Conservation (phyloP, 1,140 invertebrate species). For the Temnothorax nylanderi region DNA sequence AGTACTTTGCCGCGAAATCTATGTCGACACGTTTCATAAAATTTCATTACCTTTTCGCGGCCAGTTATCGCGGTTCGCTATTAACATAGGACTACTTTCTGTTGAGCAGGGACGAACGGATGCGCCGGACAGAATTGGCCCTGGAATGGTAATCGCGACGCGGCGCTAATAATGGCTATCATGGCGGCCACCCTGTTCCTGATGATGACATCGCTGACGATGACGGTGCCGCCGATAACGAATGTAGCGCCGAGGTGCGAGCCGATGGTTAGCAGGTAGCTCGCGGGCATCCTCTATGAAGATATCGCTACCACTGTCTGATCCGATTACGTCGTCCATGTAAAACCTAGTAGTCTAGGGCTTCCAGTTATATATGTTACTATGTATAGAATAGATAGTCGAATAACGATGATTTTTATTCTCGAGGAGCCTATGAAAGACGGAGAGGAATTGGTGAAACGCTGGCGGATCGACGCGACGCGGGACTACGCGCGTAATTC, state of each 20-base stretch:
- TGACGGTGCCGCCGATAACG: constrained; percentile 40
- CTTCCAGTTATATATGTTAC: constrained; percentile 86
- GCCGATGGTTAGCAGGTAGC: constrained; percentile 62
- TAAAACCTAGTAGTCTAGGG: constrained; percentile 86
- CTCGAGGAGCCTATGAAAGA: constrained; percentile 64
- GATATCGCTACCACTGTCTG: constrained; percentile 64
- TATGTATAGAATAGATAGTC: constrained; percentile 84
- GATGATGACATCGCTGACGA: constrained; percentile 54
- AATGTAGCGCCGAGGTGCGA: constrained; percentile 30
- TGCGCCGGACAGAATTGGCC: constrained; percentile 42
- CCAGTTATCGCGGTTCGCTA: constrained; percentile 39
- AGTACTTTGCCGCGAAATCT: background rate
- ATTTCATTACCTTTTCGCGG: constrained; percentile 13
- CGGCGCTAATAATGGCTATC: constrained; percentile 43
- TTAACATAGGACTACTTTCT: constrained; percentile 34
- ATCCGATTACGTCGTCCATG: constrained; percentile 84
- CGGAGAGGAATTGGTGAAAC: constrained; percentile 15
- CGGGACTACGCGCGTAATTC: background rate
- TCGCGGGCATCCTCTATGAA: constrained; percentile 37
- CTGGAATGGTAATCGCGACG: constrained; percentile 63
- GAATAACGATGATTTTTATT: constrained; percentile 82
- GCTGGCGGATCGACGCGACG: constrained; percentile 16
- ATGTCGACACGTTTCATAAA: constrained; percentile 45
- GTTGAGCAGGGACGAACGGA: constrained; percentile 51
- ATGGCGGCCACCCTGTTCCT: constrained; percentile 51